Base-by-base conservation (phyloP, 2,113 vertebrate genomes). In the Cyphomyrus plagiostoma region DNA sequence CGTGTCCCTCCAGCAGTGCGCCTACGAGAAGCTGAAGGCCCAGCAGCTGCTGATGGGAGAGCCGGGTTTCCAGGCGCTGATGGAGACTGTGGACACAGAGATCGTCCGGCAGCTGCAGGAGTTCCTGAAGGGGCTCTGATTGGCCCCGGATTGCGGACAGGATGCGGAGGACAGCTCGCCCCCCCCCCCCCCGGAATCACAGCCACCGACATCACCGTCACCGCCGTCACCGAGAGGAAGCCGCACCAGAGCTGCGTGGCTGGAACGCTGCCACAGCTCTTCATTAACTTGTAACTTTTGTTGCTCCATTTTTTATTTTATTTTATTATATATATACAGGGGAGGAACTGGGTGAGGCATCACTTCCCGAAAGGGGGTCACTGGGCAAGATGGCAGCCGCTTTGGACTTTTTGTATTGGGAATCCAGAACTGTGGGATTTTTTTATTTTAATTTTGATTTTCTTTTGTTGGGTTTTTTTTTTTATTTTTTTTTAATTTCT, bases 51-150 rank as follows among this genome's bases (percentile, higher is more conserved):
- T 98, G 48, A 92, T 99, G 92, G 98, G 98, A 45, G 97, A 98
- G 90, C 96, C 97, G 94, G 94, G 95, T 91, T 99, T 99, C 92
- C 97, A 97, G 19, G 95, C 93, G 19, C 97, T 99, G 90, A 99
- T 99, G 98, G 98, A 99, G 92, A 98, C 97, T 0, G 98, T 99
- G 94, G 98, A 99, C 93, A 97, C 97, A 0, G 98, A 99, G 96
- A 96, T 99, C 4, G 96, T 99, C 92, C 94, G 96, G 88, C 98
- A 99, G 91, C 96, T 99, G 35, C 97, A 99, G 92, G 97, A 97
- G 92, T 99, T 99, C 93, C 94, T 99, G 91, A 96, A 97, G 90
- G 96, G 96, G 89, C 96, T 98, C 93, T 99, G 93, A 95, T 87
- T 52, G 92, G 90, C 13, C 46, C 8, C 0, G 90, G 91, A 91